phyloP scores from a whole-genome alignment of 92 coral and sea anemone genomes.

The Palythoa caribaeorum region DNA sequence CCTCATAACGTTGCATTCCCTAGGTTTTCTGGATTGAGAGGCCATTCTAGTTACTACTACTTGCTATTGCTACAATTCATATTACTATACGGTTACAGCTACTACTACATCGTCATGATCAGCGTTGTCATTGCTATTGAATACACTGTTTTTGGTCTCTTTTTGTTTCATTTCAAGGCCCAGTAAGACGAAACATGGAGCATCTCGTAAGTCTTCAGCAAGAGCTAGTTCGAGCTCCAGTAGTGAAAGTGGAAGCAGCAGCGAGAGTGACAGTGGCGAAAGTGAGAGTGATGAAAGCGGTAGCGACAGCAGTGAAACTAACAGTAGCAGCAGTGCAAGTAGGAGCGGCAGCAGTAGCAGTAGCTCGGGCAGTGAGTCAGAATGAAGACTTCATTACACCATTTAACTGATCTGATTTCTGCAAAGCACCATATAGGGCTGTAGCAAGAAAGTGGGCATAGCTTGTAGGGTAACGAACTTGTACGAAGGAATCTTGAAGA shows the following conservation, averaged over 20 bases:
- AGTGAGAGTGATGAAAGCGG: conserved; percentile 7
- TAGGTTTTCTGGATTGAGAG: too few relatives aligned
- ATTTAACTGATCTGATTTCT: not conserved
- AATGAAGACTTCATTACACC: not conserved
- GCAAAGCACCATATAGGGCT: not conserved
- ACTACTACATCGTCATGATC: too few relatives aligned
- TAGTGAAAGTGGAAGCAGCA: conserved; percentile 21
- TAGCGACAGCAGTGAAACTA: conserved; percentile 9
- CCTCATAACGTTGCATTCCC: too few relatives aligned
- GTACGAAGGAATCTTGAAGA: too few relatives aligned
- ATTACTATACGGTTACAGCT: too few relatives aligned
- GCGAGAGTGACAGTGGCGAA: conserved; percentile 14
- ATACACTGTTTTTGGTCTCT: not conserved
- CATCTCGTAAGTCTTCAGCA: conserved; percentile 29
- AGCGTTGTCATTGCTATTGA: too few relatives aligned
- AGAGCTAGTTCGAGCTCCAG: conserved; percentile 26
- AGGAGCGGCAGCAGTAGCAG: conserved; percentile 1
- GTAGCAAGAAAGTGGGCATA: too few relatives aligned
- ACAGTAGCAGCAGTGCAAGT: conserved; percentile 5
- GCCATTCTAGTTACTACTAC: too few relatives aligned
- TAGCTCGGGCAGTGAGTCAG: conserved; percentile 30
- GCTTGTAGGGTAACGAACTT: too few relatives aligned
- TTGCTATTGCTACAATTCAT: too few relatives aligned
- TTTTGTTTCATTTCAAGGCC: not conserved
- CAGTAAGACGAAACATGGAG: conserved; percentile 1